Evolutionary conservation across 2,797 vertebrate species (phyloP).

Genomic region (Danio aesculapii): DNA sequence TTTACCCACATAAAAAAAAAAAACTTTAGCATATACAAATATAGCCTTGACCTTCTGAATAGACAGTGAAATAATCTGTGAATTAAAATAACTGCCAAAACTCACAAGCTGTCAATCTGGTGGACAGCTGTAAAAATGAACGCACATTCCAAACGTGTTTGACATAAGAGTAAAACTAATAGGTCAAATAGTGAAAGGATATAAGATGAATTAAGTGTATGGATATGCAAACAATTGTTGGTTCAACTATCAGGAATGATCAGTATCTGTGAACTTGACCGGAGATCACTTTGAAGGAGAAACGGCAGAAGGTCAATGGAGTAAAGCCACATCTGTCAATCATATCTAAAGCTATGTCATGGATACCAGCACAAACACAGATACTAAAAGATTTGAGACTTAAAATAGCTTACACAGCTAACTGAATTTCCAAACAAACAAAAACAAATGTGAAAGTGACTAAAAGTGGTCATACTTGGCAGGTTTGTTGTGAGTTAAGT

Average conservation of each 20-base stretch:
- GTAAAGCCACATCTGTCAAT: not conserved
- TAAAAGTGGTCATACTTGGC: too few species aligned
- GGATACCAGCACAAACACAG: not conserved
- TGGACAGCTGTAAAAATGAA: not conserved
- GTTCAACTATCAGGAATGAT: not conserved
- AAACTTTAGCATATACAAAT: not conserved
- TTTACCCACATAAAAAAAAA: not conserved
- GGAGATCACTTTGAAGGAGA: not conserved
- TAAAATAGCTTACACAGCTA: not conserved
- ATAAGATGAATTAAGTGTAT: not conserved
- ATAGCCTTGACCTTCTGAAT: not conserved
- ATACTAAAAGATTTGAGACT: not conserved
- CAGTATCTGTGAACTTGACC: not conserved
- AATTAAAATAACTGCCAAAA: slow-evolving; percentile 13
- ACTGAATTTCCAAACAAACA: not conserved
- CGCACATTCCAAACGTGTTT: not conserved
- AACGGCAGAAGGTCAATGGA: not conserved
- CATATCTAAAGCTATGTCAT: not conserved
- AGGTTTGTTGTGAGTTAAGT: too few species aligned
- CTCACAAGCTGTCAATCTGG: not conserved
- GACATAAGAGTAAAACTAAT: slow-evolving; percentile 16
- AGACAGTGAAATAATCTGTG: slow-evolving; percentile 1
- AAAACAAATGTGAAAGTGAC: not conserved
- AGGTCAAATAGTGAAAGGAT: not conserved
- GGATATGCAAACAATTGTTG: not conserved